Base-by-base conservation (phyloP, 2,888 invertebrate species). In the Pristionchus japonicus region DNA sequence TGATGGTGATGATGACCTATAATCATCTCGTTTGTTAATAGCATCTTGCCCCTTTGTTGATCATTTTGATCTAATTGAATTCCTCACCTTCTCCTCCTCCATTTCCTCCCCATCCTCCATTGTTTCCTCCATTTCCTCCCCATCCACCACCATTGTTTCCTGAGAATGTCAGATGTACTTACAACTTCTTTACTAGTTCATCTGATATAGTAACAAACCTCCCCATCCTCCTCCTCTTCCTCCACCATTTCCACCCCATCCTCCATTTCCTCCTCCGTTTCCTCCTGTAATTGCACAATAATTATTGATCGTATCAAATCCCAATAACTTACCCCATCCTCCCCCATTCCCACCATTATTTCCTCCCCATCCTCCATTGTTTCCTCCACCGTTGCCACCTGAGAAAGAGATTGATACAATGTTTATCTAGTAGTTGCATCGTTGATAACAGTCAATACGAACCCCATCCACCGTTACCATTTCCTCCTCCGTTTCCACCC, bases 171-270 rank as follows among this genome's bases (percentile, higher is more conserved):
- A n/a, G n/a, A n/a, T n/a, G n/a, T n/a, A n/a, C n/a, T n/a, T n/a
- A n/a, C n/a, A n/a, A n/a, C n/a, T n/a, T n/a, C n/a, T n/a, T n/a
- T n/a, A n/a, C n/a, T n/a, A n/a, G n/a, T n/a, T n/a, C n/a, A n/a
- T n/a, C n/a, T 57, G 15, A 23, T 15, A 27, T 61, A 61, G 23
- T 61, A 61, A n/a, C 23, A 61, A 27, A 61, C 61, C 61, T 61
- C 61, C 61, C 61, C 61, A 61, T 61, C 61, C 61, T 61, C 61
- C 61, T 23, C 61, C 61, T 27, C 61, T n/a, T 61, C 61, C 61
- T 61, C 70, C 70, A 34, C 70, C 70, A 70, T 70, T 37, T 70
- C 70, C 70, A 70, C 70, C 70, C 70, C 70, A 70, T 70, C 70
- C 70, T 34, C 70, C 70, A 27, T 70, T 70, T 61, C 61, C 61